Conservation (phyloP, 1,140 invertebrate genomes). For the Phenacoccus solenopsis region DNA sequence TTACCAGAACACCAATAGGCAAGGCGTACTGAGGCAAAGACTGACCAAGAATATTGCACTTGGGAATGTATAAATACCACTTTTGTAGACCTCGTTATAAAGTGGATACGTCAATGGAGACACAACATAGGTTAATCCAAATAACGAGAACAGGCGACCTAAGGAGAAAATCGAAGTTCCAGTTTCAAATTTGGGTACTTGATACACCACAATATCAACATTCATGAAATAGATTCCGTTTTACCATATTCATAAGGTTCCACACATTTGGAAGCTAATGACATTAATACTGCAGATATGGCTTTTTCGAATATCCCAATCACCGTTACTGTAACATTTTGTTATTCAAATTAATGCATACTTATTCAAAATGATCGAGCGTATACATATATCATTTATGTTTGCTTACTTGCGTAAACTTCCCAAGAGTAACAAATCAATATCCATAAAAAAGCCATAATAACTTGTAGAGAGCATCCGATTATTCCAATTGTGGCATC, state of each 20-base stretch:
- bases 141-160: not conserved
- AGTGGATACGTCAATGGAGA: not conserved
- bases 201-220: too few species aligned
- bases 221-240: too few species aligned
- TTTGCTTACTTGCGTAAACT: slow-evolving; percentile 24
- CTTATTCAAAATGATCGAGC: too few species aligned
- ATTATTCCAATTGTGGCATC: slow-evolving; percentile 26
- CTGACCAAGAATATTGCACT: not conserved
- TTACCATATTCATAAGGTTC: not conserved
- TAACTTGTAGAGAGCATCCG: slow-evolving; percentile 22
- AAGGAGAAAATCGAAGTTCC: not conserved
- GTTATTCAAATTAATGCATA: too few species aligned
- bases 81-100: not conserved
- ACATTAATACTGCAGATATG: not conserved
- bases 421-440: slow-evolving; percentile 20
- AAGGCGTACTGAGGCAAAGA: not conserved
- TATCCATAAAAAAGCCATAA: slow-evolving; percentile 19
- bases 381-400: too few species aligned
- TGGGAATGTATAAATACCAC: not conserved
- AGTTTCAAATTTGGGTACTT: too few species aligned
- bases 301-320: not conserved
- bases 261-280: slow-evolving; percentile 5
- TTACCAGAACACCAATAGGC: not conserved
- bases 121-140: not conserved
- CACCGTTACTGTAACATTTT: not conserved